Percentiles rank a stretch among this genome's conserved stretches.
Conservation (phyloP, 2,797 vertebrate genomes). For the Macropodus opercularis region DNA sequence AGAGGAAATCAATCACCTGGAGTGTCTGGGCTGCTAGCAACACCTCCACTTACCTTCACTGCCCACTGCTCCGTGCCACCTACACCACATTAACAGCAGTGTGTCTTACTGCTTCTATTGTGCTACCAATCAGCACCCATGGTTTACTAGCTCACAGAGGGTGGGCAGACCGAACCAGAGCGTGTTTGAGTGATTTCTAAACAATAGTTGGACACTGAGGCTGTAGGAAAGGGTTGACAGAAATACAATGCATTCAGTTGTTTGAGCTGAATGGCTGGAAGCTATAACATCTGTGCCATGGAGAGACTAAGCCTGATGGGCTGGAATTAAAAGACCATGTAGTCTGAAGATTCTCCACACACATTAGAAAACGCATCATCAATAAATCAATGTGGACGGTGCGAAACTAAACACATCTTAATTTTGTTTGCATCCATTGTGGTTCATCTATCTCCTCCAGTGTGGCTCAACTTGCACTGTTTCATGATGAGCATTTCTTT, state of each 20-base stretch:
- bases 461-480: conserved; percentile 35
- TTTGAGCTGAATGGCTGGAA: conserved; percentile 44
- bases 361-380: conserved; percentile 48
- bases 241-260: conserved; percentile 34
- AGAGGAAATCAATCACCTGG: conserved; percentile 74
- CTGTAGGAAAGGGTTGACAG: conserved; percentile 36
- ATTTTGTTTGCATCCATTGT: conserved; percentile 42
- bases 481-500: conserved; percentile 33
- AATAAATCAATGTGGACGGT: conserved; percentile 65
- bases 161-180: conserved; percentile 7
- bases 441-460: conserved; percentile 34
- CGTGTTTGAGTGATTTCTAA: conserved; percentile 43
- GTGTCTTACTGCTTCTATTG: conserved; percentile 10
- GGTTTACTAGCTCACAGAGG: conserved; percentile 6
- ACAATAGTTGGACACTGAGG: conserved; percentile 48
- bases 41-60: conserved; percentile 58
- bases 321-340: conserved; percentile 55
- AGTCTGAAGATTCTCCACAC: conserved; percentile 45
- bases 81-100: conserved; percentile 40
- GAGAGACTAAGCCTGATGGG: conserved; percentile 35
- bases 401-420: conserved; percentile 45
- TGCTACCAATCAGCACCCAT: conserved; percentile 30
- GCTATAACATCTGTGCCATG: conserved; percentile 52
- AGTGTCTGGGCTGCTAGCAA: conserved; percentile 51
- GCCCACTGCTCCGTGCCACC: conserved; percentile 51